A percentile compares a stretch with the other conserved stretches of the same genome.
Evolutionary conservation across 2,888 invertebrate species (phyloP).

Genomic region (Pyrrhia umbra): DNA sequence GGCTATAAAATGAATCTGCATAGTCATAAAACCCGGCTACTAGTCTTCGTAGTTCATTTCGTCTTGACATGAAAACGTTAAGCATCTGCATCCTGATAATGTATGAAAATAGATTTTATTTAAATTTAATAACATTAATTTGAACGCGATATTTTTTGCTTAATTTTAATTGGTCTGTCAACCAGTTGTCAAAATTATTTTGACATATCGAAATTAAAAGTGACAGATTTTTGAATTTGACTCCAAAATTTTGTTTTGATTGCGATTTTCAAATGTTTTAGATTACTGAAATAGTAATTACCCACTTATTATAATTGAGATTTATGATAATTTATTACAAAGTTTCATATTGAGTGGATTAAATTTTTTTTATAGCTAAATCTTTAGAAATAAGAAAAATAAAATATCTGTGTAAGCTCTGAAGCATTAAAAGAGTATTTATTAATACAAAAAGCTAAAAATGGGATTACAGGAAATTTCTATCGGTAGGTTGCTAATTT

Average conservation of each 20-base stretch:
- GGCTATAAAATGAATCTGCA: conserved; percentile 62
- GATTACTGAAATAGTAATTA: no score
- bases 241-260: conserved; percentile 8
- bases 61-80: conserved; percentile 26
- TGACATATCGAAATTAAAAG: no score
- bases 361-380: no score
- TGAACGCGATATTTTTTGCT: conserved; percentile 52
- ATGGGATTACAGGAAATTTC: no score
- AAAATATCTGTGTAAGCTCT: no score
- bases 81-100: neutral
- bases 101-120: neutral
- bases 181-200: conserved; percentile 38
- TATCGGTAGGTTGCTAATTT: no score
- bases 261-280: no score
- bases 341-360: no score
- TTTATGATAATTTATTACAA: conserved; percentile 3
- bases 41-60: conserved; percentile 42
- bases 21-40: conserved; percentile 55
- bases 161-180: no score
- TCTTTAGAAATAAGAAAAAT: no score
- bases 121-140: neutral
- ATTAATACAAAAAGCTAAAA: no score
- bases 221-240: conserved; percentile 14
- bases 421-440: no score
- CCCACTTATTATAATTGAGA: conserved; percentile 3